These are phyloP conservation scores for Drosophila parabipectinata DNA, from an alignment of 1,140 invertebrate species.

Conservation along the genomic window DNA sequence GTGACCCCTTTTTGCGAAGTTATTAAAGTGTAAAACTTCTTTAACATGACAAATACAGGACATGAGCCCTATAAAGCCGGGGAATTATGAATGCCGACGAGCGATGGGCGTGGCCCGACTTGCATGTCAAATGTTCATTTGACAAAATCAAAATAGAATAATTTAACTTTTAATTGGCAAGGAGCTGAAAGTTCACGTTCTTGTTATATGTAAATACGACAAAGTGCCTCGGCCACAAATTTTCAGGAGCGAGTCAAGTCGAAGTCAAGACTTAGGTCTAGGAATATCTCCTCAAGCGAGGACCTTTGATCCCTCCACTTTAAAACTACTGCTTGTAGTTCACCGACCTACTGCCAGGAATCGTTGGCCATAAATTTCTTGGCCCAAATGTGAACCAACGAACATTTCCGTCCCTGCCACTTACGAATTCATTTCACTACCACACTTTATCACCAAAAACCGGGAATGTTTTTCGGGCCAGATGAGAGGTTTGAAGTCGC, in stretches of 20 bases:
- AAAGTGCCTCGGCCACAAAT: constrained; percentile 17
- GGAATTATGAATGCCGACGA: constrained; percentile 4
- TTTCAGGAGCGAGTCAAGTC: not conserved
- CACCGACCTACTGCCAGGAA: constrained; percentile 14
- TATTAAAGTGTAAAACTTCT: constrained; percentile 1
- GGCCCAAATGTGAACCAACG: constrained; percentile 60
- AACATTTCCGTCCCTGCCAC: constrained; percentile 62
- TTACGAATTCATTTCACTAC: constrained; percentile 74
- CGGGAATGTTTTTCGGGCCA: constrained; percentile 8
- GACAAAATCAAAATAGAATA: constrained; percentile 75
- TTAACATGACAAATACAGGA: not conserved
- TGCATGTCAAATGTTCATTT: constrained; percentile 66
- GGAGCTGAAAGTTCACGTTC: constrained; percentile 60
- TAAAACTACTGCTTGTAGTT: constrained; percentile 23
- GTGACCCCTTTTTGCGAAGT: not conserved
- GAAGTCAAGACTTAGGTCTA: constrained; percentile 3
- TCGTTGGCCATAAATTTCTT: constrained; percentile 65
- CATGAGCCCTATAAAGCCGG: not conserved
- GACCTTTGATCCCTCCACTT: constrained; percentile 33
- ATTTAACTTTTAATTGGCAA: constrained; percentile 77
- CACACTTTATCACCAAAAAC: constrained; percentile 67
- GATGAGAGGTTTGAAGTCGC: not conserved
- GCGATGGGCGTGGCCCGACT: constrained; percentile 19
- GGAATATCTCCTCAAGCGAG: constrained; percentile 2
- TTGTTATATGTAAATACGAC: constrained; percentile 48